Evolutionary conservation across 1,140 invertebrate genomes (phyloP).

Genomic region (Ceratina japonica): DNA sequence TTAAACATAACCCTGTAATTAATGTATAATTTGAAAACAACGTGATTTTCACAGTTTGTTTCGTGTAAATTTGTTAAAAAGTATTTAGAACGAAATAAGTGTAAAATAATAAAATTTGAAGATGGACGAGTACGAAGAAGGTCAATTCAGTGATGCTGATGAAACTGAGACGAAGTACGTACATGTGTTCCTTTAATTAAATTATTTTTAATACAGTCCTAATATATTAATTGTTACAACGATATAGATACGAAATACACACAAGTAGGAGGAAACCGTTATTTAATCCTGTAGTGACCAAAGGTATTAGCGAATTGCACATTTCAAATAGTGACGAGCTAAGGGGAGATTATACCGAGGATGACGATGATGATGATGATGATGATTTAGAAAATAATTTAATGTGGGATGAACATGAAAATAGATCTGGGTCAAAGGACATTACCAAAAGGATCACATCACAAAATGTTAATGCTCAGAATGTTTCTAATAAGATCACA

Average conservation of each 20-base stretch:
- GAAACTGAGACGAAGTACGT: constrained; percentile 58
- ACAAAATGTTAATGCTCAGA: constrained; percentile 78
- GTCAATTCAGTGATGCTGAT: constrained; percentile 77
- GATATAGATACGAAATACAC: constrained; percentile 60
- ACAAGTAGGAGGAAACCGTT: constrained; percentile 44
- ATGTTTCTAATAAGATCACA: constrained; percentile 82
- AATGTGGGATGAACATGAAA: constrained; percentile 79
- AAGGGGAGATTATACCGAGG: constrained; percentile 43
- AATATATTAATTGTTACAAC: constrained; percentile 62
- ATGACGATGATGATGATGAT: constrained; percentile 72
- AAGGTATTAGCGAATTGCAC: constrained; percentile 19
- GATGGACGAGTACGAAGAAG: constrained; percentile 62
- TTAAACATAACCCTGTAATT: too few species aligned
- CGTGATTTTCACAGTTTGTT: neutral
- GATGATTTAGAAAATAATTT: constrained; percentile 77
- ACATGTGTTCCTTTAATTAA: constrained; percentile 14
- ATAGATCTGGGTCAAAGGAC: constrained; percentile 49
- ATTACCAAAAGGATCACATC: constrained; percentile 26
- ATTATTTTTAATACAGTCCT: constrained; percentile 18
- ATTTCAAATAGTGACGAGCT: constrained; percentile 60
- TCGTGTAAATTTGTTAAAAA: neutral
- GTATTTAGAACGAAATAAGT: neutral
- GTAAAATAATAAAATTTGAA: neutral
- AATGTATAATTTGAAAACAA: neutral
- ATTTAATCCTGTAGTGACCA: neutral